These are phyloP conservation scores for Anhinga rufa DNA, from an alignment of 2,113 vertebrate genomes.

Conservation along the genomic window DNA sequence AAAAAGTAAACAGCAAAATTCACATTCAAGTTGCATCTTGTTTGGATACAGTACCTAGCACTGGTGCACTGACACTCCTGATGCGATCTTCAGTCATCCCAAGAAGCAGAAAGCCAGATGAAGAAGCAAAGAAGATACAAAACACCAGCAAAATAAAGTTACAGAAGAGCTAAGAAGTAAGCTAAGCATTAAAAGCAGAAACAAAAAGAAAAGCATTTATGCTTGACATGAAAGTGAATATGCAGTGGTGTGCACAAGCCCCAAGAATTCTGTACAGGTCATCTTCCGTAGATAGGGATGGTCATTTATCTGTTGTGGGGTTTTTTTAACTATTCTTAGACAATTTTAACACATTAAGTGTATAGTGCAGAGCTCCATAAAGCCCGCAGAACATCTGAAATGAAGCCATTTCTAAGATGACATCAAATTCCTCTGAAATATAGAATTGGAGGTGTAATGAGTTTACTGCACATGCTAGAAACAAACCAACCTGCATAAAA, in stretches of 20 bases:
- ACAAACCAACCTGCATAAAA: not conserved
- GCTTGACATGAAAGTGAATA: not conserved
- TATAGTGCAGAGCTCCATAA: not conserved
- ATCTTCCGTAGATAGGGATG: not conserved
- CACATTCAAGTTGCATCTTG: conserved; percentile 19
- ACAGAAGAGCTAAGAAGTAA: conserved; percentile 68
- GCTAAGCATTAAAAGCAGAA: conserved; percentile 65
- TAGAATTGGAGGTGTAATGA: not conserved
- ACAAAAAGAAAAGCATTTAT: conserved; percentile 48
- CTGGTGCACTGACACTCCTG: conserved; percentile 94
- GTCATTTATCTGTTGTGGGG: not conserved
- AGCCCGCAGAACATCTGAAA: not conserved
- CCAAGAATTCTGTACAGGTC: not conserved
- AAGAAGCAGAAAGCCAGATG: conserved; percentile 78
- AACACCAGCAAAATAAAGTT: conserved; percentile 79
- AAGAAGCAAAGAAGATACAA: conserved; percentile 71
- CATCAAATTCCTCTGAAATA: not conserved
- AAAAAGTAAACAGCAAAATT: not conserved
- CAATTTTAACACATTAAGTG: not conserved
- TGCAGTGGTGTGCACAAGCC: not conserved
- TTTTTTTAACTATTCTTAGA: not conserved
- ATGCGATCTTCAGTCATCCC: conserved; percentile 85
- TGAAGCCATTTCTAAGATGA: not conserved
- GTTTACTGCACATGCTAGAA: not conserved
- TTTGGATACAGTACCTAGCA: conserved; percentile 88